Percentiles rank a stretch among this genome's conserved stretches.
Evolutionary conservation across 2,113 vertebrate genomes (phyloP).

Genomic region (Brienomyrus longianalis): DNA sequence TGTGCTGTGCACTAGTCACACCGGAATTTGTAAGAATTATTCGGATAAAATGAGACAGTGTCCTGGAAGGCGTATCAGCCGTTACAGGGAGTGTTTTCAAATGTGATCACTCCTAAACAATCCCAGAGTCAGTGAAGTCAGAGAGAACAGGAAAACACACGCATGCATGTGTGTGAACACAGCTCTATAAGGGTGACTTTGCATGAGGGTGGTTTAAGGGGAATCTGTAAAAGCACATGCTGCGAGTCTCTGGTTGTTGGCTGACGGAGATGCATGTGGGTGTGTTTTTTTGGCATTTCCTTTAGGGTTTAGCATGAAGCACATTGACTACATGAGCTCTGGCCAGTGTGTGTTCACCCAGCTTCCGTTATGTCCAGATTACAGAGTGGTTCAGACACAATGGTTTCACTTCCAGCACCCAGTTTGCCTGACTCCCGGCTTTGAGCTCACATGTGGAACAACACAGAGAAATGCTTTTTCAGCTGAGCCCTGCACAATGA

Average conservation of each 20-base stretch:
- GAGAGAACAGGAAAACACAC: not conserved
- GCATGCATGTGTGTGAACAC: not conserved
- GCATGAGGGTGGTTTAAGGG: not conserved
- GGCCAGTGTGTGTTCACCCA: not conserved
- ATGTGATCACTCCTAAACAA: not conserved
- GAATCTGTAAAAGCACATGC: not conserved
- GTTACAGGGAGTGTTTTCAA: not conserved
- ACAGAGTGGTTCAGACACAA: conserved; percentile 18
- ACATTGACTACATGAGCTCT: not conserved
- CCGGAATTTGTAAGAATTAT: not conserved
- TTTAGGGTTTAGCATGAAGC: not conserved
- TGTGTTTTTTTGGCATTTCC: not conserved
- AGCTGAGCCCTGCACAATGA: not conserved
- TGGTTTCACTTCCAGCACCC: conserved; percentile 37
- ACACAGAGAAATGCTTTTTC: conserved; percentile 2
- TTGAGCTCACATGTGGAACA: conserved; percentile 12
- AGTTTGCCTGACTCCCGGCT: conserved; percentile 15
- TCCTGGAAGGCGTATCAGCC: not conserved
- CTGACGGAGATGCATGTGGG: no score
- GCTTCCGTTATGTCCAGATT: conserved; percentile 8
- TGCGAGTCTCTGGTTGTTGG: not conserved
- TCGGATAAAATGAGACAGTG: not conserved
- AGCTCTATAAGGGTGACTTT: conserved; percentile 7
- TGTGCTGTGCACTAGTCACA: not conserved
- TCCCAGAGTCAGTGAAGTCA: not conserved